phyloP scores from a whole-genome alignment of 2,113 vertebrate genomes.

The Thunnus maccoyii region DNA sequence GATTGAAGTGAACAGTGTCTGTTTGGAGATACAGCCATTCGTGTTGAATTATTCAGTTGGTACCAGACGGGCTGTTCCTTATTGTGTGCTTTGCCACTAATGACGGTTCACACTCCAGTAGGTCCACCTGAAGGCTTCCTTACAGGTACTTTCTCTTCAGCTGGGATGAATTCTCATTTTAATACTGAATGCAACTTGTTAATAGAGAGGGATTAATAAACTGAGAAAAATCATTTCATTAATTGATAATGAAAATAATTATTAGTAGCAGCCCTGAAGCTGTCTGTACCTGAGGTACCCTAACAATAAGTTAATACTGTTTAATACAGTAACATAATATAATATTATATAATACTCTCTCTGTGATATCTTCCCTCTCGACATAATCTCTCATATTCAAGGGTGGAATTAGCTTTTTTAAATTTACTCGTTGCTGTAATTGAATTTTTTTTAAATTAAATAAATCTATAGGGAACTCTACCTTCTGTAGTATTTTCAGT shows the following conservation, averaged over 20 bases:
- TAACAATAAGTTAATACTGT: too few relatives aligned
- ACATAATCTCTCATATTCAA: too few relatives aligned
- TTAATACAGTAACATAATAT: background rate
- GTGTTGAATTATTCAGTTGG: slow-evolving; percentile 81
- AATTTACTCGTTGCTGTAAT: too few relatives aligned
- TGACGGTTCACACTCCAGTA: slow-evolving; percentile 46
- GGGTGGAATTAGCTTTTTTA: too few relatives aligned
- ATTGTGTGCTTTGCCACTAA: slow-evolving; percentile 42
- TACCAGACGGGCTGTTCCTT: slow-evolving; percentile 39
- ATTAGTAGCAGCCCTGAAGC: too few relatives aligned
- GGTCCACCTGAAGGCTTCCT: background rate
- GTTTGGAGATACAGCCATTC: slow-evolving; percentile 65
- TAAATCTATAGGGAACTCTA: too few relatives aligned
- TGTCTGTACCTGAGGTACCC: background rate
- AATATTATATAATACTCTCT: background rate
- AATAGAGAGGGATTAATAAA: too few relatives aligned
- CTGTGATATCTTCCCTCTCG: background rate
- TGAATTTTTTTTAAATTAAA: too few relatives aligned
- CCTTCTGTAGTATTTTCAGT: too few relatives aligned
- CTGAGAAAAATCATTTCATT: too few relatives aligned
- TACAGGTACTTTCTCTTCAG: slow-evolving; percentile 22
- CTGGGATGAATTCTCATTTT: background rate
- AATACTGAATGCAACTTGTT: background rate
- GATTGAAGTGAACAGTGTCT: slow-evolving; percentile 65
- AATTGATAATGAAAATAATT: too few relatives aligned